Evolutionary conservation across 1,140 invertebrate species (phyloP).

Genomic region (Drosophila kepulauana): DNA sequence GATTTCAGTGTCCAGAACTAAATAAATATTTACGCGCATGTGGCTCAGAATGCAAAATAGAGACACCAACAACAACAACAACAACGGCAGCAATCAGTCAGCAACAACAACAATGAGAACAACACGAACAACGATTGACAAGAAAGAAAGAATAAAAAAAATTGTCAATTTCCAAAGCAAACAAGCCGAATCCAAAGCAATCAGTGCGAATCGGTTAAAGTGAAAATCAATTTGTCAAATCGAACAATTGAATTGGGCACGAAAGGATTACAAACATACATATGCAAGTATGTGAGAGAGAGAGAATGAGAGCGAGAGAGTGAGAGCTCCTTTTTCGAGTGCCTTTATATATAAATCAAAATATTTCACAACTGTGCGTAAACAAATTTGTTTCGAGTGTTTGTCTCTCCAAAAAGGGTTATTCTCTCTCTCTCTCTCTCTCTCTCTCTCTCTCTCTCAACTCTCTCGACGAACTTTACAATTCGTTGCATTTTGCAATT

Average conservation of each 20-base stretch:
- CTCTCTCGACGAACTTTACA: constrained; percentile 54
- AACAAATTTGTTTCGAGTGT: constrained; percentile 74
- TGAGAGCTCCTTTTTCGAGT: constrained; percentile 27
- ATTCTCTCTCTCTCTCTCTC: background rate
- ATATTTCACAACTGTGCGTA: constrained; percentile 73
- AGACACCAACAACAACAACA: constrained; percentile 32
- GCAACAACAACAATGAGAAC: constrained; percentile 16
- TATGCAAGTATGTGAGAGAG: constrained; percentile 5
- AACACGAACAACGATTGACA: constrained; percentile 35
- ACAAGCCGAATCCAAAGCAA: constrained; percentile 74
- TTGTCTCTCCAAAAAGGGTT: constrained; percentile 54
- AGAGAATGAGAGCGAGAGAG: background rate
- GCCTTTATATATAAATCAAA: constrained; percentile 72
- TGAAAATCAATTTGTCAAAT: constrained; percentile 82
- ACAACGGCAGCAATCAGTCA: constrained; percentile 20
- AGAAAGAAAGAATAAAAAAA: constrained; percentile 14
- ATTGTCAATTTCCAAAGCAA: constrained; percentile 75
- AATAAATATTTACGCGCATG: constrained; percentile 80
- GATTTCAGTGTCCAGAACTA: constrained; percentile 67
- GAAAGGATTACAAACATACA: constrained; percentile 70
- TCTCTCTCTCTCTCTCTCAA: background rate
- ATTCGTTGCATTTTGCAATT: constrained; percentile 67
- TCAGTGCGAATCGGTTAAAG: constrained; percentile 71
- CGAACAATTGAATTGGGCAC: constrained; percentile 79
- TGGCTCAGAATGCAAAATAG: constrained; percentile 75